Percentiles rank a stretch among this genome's conserved stretches.
Evolutionary conservation across 53 echinoderm and acorn worm genomes (phyloP).

Genomic region (Zoroaster sp.): DNA sequence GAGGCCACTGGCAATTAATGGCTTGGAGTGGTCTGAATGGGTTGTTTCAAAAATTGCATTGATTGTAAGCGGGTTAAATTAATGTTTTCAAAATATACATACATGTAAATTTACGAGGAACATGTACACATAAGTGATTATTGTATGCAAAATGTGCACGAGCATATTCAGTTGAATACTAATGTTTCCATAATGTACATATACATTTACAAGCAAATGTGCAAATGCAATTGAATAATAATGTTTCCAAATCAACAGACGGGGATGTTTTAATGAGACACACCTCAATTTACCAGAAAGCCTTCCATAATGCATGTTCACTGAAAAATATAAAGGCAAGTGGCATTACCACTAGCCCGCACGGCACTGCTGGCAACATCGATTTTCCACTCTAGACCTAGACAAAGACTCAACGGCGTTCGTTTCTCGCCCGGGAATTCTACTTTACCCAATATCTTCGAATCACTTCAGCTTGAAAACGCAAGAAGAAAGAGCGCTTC

Average conservation of each 20-base stretch:
- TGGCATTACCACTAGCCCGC: background rate
- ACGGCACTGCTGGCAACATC: constrained; percentile 13
- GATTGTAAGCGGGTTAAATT: too few species aligned
- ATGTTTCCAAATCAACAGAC: background rate
- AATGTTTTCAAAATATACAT: too few species aligned
- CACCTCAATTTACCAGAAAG: constrained; percentile 4
- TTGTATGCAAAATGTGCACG: too few species aligned
- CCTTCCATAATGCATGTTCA: background rate
- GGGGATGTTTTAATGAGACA: background rate
- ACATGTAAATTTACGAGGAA: too few species aligned
- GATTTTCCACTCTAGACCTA: constrained; percentile 35
- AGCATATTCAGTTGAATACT: too few species aligned
- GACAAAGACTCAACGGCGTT: constrained; percentile 28
- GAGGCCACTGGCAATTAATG: too few species aligned
- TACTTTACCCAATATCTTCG: background rate
- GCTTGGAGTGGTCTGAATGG: too few species aligned
- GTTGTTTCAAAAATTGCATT: too few species aligned
- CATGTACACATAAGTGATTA: too few species aligned
- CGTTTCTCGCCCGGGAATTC: constrained; percentile 13
- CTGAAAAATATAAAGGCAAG: background rate
- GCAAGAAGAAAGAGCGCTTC: constrained; percentile 31
- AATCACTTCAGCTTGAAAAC: constrained; percentile 46
- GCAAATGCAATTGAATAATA: background rate
- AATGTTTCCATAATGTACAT: too few species aligned
- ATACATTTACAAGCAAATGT: background rate